Evolutionary conservation across 37 sponge, comb jelly and placozoan species (phyloP), one percentile per base, ranked within the genome.

Genomic region (Eunapius fragilis): DNA sequence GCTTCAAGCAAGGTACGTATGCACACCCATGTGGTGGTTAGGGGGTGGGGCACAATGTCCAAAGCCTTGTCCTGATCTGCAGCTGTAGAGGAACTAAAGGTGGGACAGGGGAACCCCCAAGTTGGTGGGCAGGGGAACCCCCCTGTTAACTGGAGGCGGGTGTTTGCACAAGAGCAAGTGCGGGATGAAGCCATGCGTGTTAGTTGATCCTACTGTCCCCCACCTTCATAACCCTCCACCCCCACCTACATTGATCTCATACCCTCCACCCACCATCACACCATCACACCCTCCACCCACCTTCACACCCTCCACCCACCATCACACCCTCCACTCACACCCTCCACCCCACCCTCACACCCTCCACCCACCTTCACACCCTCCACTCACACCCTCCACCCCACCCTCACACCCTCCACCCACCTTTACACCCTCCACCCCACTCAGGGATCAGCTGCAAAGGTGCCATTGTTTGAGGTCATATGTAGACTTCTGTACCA

Each of bases 401-500:
- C 5, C 13, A 10, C 76, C 19, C 10, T 23, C 35, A 74, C 31
- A 74, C 35, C 38, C 35, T 35, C 35, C 31, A n/a, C 30, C 73
- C 14, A 9, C 31, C 3, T n/a, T n/a, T 1, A 72, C 31, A 12
- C 31, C 58, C 58, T 58, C 58, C 58, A 19, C 17, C 7, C 58
- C 7, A 12, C 22, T 58, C 14, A 58, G 58, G 58, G 58, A 58
- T 58, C 58, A 17, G 7, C 80, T 25, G 25, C 67, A 0, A 72
- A 49, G 38, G 30, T 80, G 0, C 81, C 80, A 9, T 70, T 87
- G 31, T 92, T 89, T 89, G 93, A 92, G 78, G 35, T 75, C 24
- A 85, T 82, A 31, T 92, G 93, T 74, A 78, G 90, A 22, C 89
- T 92, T 0, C 86, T 92, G 70, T 89, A 92, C 75, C 68, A 28